Base-by-base conservation (phyloP, 2,797 vertebrate species). In the Dermochelys coriacea region DNA sequence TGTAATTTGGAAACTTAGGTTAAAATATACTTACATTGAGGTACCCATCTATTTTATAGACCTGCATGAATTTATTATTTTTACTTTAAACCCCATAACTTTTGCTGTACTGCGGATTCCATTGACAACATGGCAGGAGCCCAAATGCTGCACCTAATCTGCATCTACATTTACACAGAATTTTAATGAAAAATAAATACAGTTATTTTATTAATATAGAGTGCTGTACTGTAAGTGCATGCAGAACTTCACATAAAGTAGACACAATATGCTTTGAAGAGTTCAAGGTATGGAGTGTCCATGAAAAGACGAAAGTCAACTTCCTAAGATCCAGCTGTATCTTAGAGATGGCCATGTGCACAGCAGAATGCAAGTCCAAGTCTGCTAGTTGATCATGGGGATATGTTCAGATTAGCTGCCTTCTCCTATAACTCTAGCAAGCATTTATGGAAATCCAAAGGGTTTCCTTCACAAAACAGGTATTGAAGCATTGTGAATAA, bases 1-100 rank as follows among this genome's bases (percentile, higher is more conserved):
- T 29, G 0, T 0, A 84, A 5, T 18, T 45, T 37, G n/a, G 45
- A 31, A 71, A 8, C 0, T 81, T 9, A 1, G 12, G 4, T 1
- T 14, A 74, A 57, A 71, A 50, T 11, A 6, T 1, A 57, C 1
- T 21, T 37, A 68, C n/a, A 68, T 9, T 37, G 64, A 68, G 64
- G 64, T 68, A 21, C 15, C 15, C 15, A 59, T 18, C 2, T 3
- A 21, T 3, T 31, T 52, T 89, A 27, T 37, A 54, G 37, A 12
- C 6, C 51, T 41, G 6, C 19, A 31, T 3, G 19, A 12, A 27
- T 68, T 15, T 1, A 8, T 51, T 23, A 21, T n/a, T n/a, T 64
- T 21, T 37, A 37, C 16, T 34, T 89, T 68, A 10, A 25, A 45
- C 34, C 12, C 34, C 12, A 52, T 25, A 3, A 2, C 7, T 2